Evolutionary conservation across 2,888 invertebrate species (phyloP).

Genomic region (Brachylomia viminalis): DNA sequence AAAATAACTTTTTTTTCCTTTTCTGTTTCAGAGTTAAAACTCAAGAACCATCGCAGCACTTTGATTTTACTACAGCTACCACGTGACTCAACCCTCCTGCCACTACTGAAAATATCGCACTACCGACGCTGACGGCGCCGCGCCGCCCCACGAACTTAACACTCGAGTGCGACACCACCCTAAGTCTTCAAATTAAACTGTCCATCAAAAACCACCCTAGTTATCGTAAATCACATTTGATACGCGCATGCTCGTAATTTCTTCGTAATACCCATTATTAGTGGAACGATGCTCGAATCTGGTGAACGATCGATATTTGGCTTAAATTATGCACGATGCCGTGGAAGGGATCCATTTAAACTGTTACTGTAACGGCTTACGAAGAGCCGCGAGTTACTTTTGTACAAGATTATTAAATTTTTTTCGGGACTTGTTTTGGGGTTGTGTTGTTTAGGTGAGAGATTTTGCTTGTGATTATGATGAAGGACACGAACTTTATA

Average conservation of each 20-base stretch:
- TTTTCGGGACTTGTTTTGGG: not conserved
- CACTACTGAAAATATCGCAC: not conserved
- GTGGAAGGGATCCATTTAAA: conserved; percentile 72
- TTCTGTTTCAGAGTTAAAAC: not conserved
- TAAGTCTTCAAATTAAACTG: conserved; percentile 60
- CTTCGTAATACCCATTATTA: conserved; percentile 71
- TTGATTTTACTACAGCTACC: not conserved
- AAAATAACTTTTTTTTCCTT: not conserved
- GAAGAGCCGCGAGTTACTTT: conserved; percentile 49
- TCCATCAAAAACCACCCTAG: conserved; percentile 56
- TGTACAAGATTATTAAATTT: conserved; percentile 54
- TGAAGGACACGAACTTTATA: no score
- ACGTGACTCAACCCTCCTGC: not conserved
- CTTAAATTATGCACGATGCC: conserved; percentile 78
- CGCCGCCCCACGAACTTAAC: not conserved
- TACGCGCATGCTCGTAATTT: conserved; percentile 65
- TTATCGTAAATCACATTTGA: conserved; percentile 64
- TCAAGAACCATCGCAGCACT: not conserved
- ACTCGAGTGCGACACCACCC: conserved; percentile 16
- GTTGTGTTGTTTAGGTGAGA: not conserved
- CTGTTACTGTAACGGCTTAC: conserved; percentile 67
- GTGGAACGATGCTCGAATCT: conserved; percentile 65
- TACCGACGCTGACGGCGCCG: not conserved
- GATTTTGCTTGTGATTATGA: not conserved
- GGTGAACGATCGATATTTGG: conserved; percentile 71